Evolutionary conservation across 2,888 invertebrate genomes (phyloP).

Genomic region (Mimumesa dahlbomi): DNA sequence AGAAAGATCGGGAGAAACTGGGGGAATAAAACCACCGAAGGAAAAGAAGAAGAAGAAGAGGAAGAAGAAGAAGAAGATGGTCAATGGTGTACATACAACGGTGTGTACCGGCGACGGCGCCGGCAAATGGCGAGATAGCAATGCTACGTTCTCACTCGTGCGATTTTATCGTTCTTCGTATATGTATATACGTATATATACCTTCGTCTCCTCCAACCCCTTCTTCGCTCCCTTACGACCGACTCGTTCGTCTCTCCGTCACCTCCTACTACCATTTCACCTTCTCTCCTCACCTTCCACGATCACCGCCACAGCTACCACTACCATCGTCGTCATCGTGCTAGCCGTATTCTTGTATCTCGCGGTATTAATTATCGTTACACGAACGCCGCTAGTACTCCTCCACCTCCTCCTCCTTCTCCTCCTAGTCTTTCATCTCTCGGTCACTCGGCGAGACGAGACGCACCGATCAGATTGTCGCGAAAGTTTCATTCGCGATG

Average conservation of each 20-base stretch:
- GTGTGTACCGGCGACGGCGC: conserved; percentile 48
- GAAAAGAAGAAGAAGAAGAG: conserved; percentile 9
- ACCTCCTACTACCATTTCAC: conserved; percentile 45
- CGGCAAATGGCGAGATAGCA: conserved; percentile 64
- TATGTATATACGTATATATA: no score
- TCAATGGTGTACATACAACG: no score
- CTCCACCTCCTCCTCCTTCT: conserved; percentile 12
- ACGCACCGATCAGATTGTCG: no score
- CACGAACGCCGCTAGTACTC: conserved; percentile 20
- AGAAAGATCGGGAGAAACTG: conserved; percentile 15
- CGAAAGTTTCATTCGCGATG: no score
- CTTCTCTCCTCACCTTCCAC: conserved; percentile 24
- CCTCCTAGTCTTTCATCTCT: conserved; percentile 9
- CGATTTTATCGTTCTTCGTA: conserved; percentile 69
- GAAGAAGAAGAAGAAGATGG: conserved; percentile 12
- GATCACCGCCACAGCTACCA: background rate
- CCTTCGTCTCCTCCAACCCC: conserved; percentile 22
- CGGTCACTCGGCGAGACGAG: conserved; percentile 13
- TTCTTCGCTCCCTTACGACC: conserved; percentile 2
- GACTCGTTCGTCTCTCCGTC: conserved; percentile 52
- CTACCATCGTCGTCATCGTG: background rate
- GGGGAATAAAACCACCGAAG: conserved; percentile 5
- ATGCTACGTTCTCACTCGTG: conserved; percentile 62
- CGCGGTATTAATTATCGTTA: conserved; percentile 48
- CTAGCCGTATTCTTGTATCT: conserved; percentile 22